A percentile compares a stretch with the other conserved stretches of the same genome.
These are phyloP conservation scores for Drosophila parthenogenetica DNA, from an alignment of 2,888 invertebrate genomes.

Conservation along the genomic window DNA sequence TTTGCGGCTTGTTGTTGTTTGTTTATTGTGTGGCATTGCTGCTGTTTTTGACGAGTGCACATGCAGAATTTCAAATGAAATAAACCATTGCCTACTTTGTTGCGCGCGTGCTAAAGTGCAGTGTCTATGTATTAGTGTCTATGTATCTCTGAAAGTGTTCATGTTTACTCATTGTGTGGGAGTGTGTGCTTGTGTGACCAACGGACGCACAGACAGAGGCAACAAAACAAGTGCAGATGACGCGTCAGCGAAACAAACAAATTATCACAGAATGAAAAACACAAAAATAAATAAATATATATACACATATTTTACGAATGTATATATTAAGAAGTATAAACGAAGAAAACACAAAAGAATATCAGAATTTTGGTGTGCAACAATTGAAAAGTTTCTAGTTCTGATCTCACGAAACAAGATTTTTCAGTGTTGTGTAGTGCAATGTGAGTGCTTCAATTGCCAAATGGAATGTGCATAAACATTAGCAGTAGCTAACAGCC, in stretches of 20 bases:
- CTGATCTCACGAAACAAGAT: constrained; percentile 26
- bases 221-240: constrained; percentile 46
- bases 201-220: constrained; percentile 52
- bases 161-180: constrained; percentile 8
- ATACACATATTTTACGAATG: too few species aligned
- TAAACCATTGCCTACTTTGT: constrained; percentile 54
- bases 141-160: constrained; percentile 18
- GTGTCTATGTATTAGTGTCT: constrained; percentile 30
- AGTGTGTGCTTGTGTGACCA: constrained; percentile 35
- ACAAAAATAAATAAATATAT: constrained; percentile 6
- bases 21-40: constrained; percentile 21
- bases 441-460: constrained; percentile 48
- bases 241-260: constrained; percentile 70
- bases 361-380: constrained; percentile 43
- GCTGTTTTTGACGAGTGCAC: constrained; percentile 52
- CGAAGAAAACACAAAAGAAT: constrained; percentile 61
- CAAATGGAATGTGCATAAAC: constrained; percentile 38
- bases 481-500: constrained; percentile 40
- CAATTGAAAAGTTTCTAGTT: constrained; percentile 35
- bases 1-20: constrained; percentile 13
- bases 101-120: constrained; percentile 55
- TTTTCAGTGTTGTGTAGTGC: constrained; percentile 43
- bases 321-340: constrained; percentile 16
- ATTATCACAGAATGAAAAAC: constrained; percentile 64
- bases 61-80: constrained; percentile 58